These are phyloP conservation scores for Trididemnum nubilum DNA, from an alignment of 23 tunicate genomes.

Conservation along the genomic window DNA sequence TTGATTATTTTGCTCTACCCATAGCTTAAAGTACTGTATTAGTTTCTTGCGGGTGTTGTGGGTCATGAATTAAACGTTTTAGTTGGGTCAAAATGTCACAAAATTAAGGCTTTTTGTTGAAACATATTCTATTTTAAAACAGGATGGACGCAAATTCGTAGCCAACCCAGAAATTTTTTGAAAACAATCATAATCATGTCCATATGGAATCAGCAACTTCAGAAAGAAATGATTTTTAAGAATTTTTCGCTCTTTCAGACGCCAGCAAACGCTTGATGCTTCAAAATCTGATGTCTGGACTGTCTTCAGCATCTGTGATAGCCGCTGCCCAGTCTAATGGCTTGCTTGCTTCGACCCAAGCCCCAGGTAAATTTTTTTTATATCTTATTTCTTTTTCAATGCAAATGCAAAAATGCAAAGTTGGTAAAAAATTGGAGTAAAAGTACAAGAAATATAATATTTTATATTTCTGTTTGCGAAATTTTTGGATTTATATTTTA, in stretches of 20 bases:
- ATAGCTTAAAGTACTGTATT: too few relatives aligned
- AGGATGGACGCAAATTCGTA: too few relatives aligned
- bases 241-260: slow-evolving; percentile 31
- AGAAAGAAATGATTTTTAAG: neutral
- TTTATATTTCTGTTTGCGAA: neutral
- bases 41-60: too few relatives aligned
- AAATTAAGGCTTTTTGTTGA: too few relatives aligned
- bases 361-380: slow-evolving; percentile 39
- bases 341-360: slow-evolving; percentile 52
- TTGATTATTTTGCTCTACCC: neutral
- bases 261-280: slow-evolving; percentile 49
- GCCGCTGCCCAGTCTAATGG: slow-evolving; percentile 55
- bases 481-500: too few relatives aligned
- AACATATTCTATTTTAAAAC: too few relatives aligned
- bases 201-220: neutral
- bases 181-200: too few relatives aligned
- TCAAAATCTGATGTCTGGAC: slow-evolving; percentile 70
- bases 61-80: too few relatives aligned
- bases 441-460: neutral
- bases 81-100: too few relatives aligned
- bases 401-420: neutral
- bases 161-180: too few relatives aligned
- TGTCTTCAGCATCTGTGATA: slow-evolving; percentile 60
- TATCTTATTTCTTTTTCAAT: too few relatives aligned
- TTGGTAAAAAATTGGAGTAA: neutral